These are phyloP conservation scores for Zosterops lateralis DNA, from an alignment of 2,113 vertebrate genomes.

Conservation along the genomic window DNA sequence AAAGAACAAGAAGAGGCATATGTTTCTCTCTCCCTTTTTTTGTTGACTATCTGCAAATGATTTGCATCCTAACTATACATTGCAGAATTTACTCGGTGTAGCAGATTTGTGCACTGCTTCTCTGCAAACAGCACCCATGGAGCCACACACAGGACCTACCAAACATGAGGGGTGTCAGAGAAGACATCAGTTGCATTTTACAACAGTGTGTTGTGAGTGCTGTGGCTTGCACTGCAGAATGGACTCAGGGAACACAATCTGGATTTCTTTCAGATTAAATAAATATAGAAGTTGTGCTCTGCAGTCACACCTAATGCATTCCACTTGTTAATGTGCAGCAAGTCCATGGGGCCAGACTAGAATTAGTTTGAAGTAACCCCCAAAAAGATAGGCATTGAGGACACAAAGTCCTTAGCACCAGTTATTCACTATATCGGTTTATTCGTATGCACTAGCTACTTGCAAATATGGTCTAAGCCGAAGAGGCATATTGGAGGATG, in stretches of 20 bases:
- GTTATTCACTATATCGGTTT: background rate
- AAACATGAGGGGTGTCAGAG: background rate
- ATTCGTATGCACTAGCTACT: background rate
- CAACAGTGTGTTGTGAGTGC: fast-evolving
- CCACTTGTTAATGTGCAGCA: background rate
- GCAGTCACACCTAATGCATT: background rate
- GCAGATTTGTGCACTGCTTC: background rate
- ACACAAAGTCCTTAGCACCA: background rate
- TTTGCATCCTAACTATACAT: background rate
- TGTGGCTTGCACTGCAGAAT: background rate
- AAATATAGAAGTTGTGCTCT: background rate
- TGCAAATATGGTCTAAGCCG: background rate
- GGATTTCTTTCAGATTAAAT: background rate
- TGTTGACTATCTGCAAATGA: background rate
- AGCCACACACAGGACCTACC: background rate
- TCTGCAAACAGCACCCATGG: background rate
- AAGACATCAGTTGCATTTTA: background rate
- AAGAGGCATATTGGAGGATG: background rate
- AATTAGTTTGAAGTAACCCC: background rate
- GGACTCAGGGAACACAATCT: background rate
- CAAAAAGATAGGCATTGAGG: background rate
- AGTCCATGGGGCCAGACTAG: background rate
- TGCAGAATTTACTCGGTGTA: background rate
- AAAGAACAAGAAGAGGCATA: background rate
- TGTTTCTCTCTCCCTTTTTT: background rate